Evolutionary conservation across 2,113 vertebrate genomes (phyloP).

Genomic region (Zootoca vivipara): DNA sequence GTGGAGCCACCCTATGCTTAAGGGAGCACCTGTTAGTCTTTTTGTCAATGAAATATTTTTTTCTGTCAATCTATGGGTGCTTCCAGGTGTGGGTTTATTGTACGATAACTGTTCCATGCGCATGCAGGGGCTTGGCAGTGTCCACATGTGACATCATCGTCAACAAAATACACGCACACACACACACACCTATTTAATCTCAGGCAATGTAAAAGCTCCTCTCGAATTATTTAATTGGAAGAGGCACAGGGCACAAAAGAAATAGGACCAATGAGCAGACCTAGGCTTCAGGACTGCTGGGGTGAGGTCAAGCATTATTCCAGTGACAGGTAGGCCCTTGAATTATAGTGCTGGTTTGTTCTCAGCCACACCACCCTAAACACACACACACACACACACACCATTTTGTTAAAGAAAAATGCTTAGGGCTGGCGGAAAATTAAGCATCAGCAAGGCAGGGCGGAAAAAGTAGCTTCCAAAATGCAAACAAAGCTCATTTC

Average conservation of each 20-base stretch:
- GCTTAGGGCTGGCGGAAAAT: neutral
- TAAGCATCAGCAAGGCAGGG: neutral
- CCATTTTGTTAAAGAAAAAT: neutral
- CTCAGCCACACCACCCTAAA: neutral
- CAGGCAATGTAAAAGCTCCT: neutral
- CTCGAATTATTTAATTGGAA: neutral
- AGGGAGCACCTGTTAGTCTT: too few species aligned
- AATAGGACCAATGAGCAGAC: neutral
- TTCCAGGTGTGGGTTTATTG: too few species aligned
- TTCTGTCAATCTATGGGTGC: too few species aligned
- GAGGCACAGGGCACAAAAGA: neutral
- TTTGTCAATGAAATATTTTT: too few species aligned
- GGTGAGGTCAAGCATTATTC: neutral
- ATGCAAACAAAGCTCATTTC: too few species aligned
- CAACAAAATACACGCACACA: too few species aligned
- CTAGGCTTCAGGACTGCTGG: neutral
- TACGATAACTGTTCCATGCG: too few species aligned
- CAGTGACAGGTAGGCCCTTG: neutral
- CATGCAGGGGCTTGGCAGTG: too few species aligned
- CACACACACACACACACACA: too few species aligned
- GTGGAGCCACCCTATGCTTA: too few species aligned
- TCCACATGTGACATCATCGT: too few species aligned
- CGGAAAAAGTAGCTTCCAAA: too few species aligned
- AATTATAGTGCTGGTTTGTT: neutral
- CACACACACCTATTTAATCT: neutral